These are phyloP conservation scores for Resseliella maxima DNA, from an alignment of 2,888 invertebrate species.

Conservation along the genomic window DNA sequence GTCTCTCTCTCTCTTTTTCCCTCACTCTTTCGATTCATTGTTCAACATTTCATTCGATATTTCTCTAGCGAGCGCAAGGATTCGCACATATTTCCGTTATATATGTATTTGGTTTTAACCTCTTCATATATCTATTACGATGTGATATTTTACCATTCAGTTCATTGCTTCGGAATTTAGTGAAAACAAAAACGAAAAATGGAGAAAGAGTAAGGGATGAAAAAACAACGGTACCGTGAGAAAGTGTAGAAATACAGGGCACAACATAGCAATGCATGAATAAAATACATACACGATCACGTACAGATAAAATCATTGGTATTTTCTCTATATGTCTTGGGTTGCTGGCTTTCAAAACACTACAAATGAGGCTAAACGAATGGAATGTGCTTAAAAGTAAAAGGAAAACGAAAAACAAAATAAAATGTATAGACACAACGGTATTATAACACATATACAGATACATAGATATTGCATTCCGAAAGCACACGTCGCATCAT, in stretches of 20 bases:
- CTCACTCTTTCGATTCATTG: not conserved
- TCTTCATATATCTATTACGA: slow-evolving; percentile 48
- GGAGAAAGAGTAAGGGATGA: not conserved
- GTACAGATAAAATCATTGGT: slow-evolving; percentile 48
- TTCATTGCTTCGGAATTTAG: slow-evolving; percentile 52
- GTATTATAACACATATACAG: not conserved
- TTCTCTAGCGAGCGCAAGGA: not conserved
- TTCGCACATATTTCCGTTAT: slow-evolving; percentile 7
- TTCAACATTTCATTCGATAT: not conserved
- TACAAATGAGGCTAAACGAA: slow-evolving; percentile 53
- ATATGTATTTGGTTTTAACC: slow-evolving; percentile 49
- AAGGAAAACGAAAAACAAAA: slow-evolving; percentile 7
- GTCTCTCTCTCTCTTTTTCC: not conserved
- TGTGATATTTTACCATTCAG: slow-evolving; percentile 43
- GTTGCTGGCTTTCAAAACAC: slow-evolving; percentile 18
- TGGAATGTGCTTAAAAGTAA: slow-evolving; percentile 34
- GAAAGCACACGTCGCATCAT: slow-evolving; percentile 36
- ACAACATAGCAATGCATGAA: slow-evolving; percentile 19
- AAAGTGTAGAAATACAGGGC: not conserved
- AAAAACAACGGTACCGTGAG: not conserved
- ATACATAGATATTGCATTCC: not conserved
- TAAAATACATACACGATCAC: slow-evolving; percentile 8
- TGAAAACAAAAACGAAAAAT: not conserved
- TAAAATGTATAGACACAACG: slow-evolving; percentile 1
- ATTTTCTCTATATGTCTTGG: slow-evolving; percentile 31